phyloP scores from a whole-genome alignment of 2,888 invertebrate species.

The Cancer borealis region DNA sequence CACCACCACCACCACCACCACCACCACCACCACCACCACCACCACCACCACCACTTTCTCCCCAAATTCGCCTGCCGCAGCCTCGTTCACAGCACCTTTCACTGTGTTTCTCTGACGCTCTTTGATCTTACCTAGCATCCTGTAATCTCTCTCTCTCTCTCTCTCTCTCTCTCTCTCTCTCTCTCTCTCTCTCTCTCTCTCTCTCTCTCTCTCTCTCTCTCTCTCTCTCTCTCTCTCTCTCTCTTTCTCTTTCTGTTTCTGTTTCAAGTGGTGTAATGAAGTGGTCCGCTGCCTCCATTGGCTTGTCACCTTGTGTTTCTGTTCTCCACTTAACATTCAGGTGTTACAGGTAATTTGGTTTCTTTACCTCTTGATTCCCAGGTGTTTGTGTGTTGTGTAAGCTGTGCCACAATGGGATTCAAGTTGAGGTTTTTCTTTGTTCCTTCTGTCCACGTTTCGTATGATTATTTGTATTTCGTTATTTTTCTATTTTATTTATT shows the following conservation, averaged over 20 bases:
- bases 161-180: conserved; percentile 17
- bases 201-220: conserved; percentile 11
- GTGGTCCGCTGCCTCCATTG: background rate
- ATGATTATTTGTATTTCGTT: too few species aligned
- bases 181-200: conserved; percentile 8
- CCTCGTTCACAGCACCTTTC: background rate
- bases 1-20: conserved; percentile 17
- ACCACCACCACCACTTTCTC: background rate
- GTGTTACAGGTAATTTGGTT: background rate
- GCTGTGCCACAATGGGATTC: too few species aligned
- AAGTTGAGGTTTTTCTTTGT: too few species aligned
- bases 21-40: background rate
- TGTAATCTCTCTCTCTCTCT: background rate
- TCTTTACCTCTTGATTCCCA: background rate
- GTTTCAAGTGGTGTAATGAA: background rate
- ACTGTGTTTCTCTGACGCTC: background rate
- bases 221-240: conserved; percentile 9
- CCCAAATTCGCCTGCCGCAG: background rate
- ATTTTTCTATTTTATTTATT: too few species aligned
- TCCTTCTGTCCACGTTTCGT: too few species aligned
- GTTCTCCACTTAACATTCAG: background rate
- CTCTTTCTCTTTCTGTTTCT: too few species aligned
- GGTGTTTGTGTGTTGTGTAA: too few species aligned
- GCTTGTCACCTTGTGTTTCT: background rate
- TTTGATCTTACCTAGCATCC: background rate